Base-by-base conservation (phyloP, 2,888 invertebrate genomes). In the Eupithecia pulchellata region DNA sequence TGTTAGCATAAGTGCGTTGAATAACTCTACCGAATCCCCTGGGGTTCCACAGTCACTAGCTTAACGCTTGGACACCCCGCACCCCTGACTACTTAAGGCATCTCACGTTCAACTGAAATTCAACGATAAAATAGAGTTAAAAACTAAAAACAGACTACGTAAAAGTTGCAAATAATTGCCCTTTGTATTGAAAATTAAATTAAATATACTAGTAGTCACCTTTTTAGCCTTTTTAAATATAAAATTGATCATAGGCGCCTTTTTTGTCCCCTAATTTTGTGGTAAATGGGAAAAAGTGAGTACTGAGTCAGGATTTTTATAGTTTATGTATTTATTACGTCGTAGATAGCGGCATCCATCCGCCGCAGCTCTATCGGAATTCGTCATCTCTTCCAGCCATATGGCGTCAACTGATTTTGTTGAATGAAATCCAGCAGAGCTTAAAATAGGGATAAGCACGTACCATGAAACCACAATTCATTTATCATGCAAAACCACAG, bases 401-500 rank as follows among this genome's bases (percentile, higher is more conserved):
- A 47, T 6, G 2, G 9, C 20, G 20, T 20, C 9, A 3, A 2
- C 8, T 42, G 42, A 42, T 42, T 42, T 20, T 9, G 27, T 30
- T 29, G 29, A 17, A n/a, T 58, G 32, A 58, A 58, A 58, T n/a
- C 58, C 58, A 32, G 30, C 32, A 57, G n/a, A 58, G 58, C 58
- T 32, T 29, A 30, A 58, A 58, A 58, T 58, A n/a, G 11, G n/a
- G 8, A 30, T 1, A 9, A n/a, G 58, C 58, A 30, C 30, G 58
- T 29, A n/a, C 58, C 32, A 30, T 58, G 17, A 63, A 63, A 30
- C 63, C 63, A 29, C 63, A 63, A 63, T 42, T 39, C 27, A 42
- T 63, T 63, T 29, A 30, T 29, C 42, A 42, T 29, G 42, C 27
- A 42, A 27, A 42, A 63, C 63, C 42, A 11, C 29, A 30, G n/a